Evolutionary conservation across 2,113 vertebrate genomes (phyloP), one percentile per base, ranked within the genome.

Genomic region (Taxidea taxus): DNA sequence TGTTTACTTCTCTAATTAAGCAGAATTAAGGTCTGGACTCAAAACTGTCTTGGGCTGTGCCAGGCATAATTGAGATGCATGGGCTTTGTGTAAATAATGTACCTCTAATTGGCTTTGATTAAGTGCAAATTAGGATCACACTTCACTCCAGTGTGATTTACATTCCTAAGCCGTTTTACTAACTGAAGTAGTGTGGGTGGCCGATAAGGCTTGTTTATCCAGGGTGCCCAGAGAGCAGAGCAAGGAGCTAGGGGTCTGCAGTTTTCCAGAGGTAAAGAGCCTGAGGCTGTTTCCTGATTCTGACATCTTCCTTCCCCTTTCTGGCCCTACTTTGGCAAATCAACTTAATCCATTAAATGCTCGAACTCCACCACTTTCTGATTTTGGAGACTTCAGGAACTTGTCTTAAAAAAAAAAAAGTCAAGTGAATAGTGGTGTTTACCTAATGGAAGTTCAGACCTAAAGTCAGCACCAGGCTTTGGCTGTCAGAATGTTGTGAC

Each of bases 121-220:
- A 99, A 99, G 99, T 99, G 99, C 99, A 99, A 99, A 99, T 98
- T 99, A 98, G 98, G 97, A 93, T 99, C 98, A 96, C 98, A 96
- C 87, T 82, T 98, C 97, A 97, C 98, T 98, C 96, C 98, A 98
- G 98, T 97, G 98, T 98, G 98, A 99, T 99, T 99, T 98, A 98
- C 98, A 97, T 98, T 97, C 98, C 98, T 98, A 97, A 93, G 77
- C 97, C 97, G 94, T 98, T 97, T 98, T 97, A 98, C 98, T 97
- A 91, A 98, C 98, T 98, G 98, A 98, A 98, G 95, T 97, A 97
- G 93, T 87, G 95, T 97, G 98, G 97, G 97, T 98, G 98, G 97
- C 97, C 97, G 96, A 98, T 98, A 98, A 99, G 96, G 78, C 97
- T 96, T 98, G 97, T 98, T 99, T 98, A 98, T 97, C 94, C 18